Evolutionary conservation across 2,113 vertebrate genomes (phyloP), one percentile per base, ranked within the genome.

Genomic region (Vulpes ferrilata): DNA sequence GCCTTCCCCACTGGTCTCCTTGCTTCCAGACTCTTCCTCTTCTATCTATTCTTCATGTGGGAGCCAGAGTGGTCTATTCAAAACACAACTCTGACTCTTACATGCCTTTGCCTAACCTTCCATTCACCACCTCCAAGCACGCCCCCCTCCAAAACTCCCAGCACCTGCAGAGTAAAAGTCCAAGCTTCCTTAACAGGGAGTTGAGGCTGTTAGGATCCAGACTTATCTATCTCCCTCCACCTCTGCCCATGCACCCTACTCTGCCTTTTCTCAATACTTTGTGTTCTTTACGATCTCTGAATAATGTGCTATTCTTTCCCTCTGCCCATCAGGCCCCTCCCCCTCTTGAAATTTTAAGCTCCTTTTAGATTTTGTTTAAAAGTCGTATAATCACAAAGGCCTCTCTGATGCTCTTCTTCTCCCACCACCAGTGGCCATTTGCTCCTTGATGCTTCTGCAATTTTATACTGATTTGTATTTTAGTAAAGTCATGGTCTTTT

Each of bases 291-390:
- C 16, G 22, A 32, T 76, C 79, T 86, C 71, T 48, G 55, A 74
- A n/a, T 23, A 69, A 9, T 4, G 6, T 79, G 69, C 71, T 43
- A 25, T 48, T 93, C 20, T 35, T 48, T 93, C 16, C 23, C 43
- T 22, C 81, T 12, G 5, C 53, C 48, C 35, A 20, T 60, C n/a
- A 69, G n/a, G 60, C 20, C 67, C 76, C 59, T 84, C n/a, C 57
- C 35, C 81, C 55, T 80, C 86, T 69, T 93, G 22, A 71, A 94
- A 17, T 15, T 38, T 35, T n/a, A 69, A 25, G 22, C 16, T 83
- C 60, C 43, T 74, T 90, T 82, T 60, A 53, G 53, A 85, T 32
- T 90, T 55, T 82, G 76, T 62, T 85, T 82, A 86, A 92, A 82
- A 7, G 11, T 65, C 60, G 35, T 57, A 78, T 17, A 30, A 38